Conservation (phyloP, 2,113 vertebrate genomes). For the Lagopus muta region DNA sequence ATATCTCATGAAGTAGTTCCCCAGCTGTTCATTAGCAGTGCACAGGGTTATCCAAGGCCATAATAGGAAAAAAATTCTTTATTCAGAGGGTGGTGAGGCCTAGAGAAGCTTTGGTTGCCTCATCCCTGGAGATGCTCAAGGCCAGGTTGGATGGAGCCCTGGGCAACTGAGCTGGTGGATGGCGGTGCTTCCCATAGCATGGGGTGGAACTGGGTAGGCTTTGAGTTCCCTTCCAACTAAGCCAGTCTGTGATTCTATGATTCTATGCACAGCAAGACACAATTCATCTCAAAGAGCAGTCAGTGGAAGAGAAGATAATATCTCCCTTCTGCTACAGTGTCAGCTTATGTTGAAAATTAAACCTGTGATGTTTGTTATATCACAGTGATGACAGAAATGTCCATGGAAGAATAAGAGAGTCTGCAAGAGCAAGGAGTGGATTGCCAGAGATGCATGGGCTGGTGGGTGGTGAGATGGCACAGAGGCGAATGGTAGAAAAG, state of each 20-base stretch:
- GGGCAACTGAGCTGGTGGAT: too few relatives aligned
- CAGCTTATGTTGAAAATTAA: neutral
- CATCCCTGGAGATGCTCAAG: too few relatives aligned
- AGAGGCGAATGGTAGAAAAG: neutral
- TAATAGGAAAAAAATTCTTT: neutral
- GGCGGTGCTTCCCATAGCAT: too few relatives aligned
- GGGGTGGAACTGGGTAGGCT: too few relatives aligned
- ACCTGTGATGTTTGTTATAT: neutral
- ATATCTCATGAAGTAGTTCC: neutral
- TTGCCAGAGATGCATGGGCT: neutral
- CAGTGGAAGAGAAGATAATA: neutral
- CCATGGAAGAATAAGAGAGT: neutral
- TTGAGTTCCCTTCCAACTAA: too few relatives aligned
- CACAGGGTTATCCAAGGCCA: accelerated
- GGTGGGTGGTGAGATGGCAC: accelerated
- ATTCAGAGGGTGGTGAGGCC: too few relatives aligned
- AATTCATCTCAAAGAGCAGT: neutral
- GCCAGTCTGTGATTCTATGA: too few relatives aligned
- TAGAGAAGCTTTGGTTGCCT: too few relatives aligned
- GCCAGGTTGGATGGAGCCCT: too few relatives aligned
- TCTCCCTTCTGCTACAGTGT: neutral
- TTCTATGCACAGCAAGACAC: neutral
- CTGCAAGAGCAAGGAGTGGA: neutral
- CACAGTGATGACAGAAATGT: neutral
- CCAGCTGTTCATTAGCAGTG: neutral